Evolutionary conservation across 2,888 invertebrate genomes (phyloP).

Genomic region (Epirrita christyi): DNA sequence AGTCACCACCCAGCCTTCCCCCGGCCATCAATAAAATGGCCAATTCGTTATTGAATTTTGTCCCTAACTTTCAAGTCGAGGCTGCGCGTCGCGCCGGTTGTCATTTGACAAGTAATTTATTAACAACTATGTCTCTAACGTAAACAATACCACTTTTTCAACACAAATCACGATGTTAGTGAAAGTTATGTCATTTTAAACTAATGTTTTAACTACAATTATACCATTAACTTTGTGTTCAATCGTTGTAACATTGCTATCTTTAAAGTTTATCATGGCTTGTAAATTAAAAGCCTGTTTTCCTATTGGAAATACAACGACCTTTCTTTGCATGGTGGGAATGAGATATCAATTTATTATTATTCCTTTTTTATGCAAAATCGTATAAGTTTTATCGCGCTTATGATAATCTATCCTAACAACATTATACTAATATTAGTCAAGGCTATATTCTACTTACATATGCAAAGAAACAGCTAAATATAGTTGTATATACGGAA

Average conservation of each 20-base stretch:
- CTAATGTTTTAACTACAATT: conserved; percentile 60
- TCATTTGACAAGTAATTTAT: conserved; percentile 72
- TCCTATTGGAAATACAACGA: conserved; percentile 60
- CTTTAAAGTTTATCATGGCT: conserved; percentile 61
- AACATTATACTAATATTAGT: conserved; percentile 54
- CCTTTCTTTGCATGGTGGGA: conserved; percentile 61
- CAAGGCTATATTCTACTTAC: conserved; percentile 79
- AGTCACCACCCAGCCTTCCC: conserved; percentile 82
- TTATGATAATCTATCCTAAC: conserved; percentile 63
- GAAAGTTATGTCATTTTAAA: conserved; percentile 81
- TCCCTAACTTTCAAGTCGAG: conserved; percentile 73
- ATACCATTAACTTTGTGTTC: conserved; percentile 59
- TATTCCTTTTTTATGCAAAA: conserved; percentile 64
- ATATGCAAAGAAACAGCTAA: conserved; percentile 79
- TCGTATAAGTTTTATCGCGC: conserved; percentile 70
- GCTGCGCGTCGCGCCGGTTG: conserved; percentile 82
- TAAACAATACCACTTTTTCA: conserved; percentile 70
- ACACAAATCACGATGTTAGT: conserved; percentile 61
- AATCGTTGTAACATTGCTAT: conserved; percentile 55
- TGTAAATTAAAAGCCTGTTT: conserved; percentile 52
- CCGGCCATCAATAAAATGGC: conserved; percentile 85
- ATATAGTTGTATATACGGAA: conserved; percentile 77
- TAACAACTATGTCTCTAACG: conserved; percentile 68
- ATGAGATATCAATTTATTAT: conserved; percentile 67
- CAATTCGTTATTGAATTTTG: conserved; percentile 85